Evolutionary conservation across 2,113 vertebrate species (phyloP), one percentile per base, ranked within the genome.

Genomic region (Coregonus clupeaformis): DNA sequence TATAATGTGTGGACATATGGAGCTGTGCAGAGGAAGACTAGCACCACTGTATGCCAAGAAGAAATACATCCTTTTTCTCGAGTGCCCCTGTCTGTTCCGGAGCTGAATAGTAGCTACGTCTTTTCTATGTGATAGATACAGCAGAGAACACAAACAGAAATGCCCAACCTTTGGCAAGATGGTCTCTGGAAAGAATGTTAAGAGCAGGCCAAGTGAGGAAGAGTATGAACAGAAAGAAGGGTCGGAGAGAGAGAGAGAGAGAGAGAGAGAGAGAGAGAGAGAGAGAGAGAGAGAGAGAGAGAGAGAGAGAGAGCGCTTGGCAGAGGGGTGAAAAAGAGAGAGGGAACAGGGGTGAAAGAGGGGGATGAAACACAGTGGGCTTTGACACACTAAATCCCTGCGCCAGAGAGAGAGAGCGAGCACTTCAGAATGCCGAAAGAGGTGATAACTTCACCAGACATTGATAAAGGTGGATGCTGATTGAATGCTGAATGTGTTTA

Each of bases 181-280:
- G 88, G 73, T n/a, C n/a, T n/a, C n/a, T n/a, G 81, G 84, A 87
- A 93, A 81, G 86, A 89, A 93, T 91, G 86, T 86, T 84, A 90
- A 82, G 85, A 42, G 36, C 36, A 57, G 71, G 87, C 86, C 87
- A 88, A 91, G 73, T 25, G 70, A 72, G 76, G 77, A 77, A 79
- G 36, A 42, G 36, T 42, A 42, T 42, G 47, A 71, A 59, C 25
- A 75, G 68, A 42, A 7, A 42, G 36, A 42, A 42, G 36, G 36
- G 36, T 27, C 27, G 27, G 36, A 1, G 32, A 36, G 32, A 36
- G 5, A 30, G 29, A 30, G 30, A 32, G 30, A 32, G 30, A 32
- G 30, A 32, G 30, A 32, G 1, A 1, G 30, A 1, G 30, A 0
- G 30, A 32, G 5, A 32, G 30, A 6, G 30, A 30, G 29, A 30